Percentiles rank a stretch among this genome's conserved stretches.
Conservation (phyloP, 2,797 vertebrate genomes). For the Oreochromis grahami region DNA sequence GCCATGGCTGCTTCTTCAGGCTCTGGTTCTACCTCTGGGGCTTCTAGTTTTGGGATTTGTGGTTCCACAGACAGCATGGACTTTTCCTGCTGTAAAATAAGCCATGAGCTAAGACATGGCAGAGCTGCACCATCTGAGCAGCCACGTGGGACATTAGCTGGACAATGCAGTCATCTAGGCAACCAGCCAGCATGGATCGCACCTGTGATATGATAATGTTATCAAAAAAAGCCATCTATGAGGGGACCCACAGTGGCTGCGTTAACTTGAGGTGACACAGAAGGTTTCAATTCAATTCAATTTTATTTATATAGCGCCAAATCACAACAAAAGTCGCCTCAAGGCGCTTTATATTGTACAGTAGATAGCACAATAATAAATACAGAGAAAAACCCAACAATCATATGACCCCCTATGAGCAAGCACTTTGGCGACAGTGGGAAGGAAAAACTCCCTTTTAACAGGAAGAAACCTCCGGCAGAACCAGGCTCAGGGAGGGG, state of each 20-base stretch:
- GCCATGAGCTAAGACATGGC: not conserved
- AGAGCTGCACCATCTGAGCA: rapidly evolving
- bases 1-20: not conserved
- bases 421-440: no score
- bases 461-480: no score
- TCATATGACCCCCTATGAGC: no score
- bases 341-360: no score
- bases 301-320: no score
- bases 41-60: not conserved
- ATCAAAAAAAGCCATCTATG: not conserved
- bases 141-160: rapidly evolving
- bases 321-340: no score
- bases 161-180: rapidly evolving
- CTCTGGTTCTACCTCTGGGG: not conserved
- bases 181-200: not conserved
- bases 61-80: not conserved
- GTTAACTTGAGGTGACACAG: not conserved
- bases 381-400: no score
- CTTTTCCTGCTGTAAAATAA: not conserved
- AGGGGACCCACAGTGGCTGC: not conserved
- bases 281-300: not conserved
- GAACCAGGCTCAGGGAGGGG: no score
- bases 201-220: rapidly evolving
- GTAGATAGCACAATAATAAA: no score
- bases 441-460: no score